Evolutionary conservation across 2,888 invertebrate genomes (phyloP).

Genomic region (Lasioglossum morio): DNA sequence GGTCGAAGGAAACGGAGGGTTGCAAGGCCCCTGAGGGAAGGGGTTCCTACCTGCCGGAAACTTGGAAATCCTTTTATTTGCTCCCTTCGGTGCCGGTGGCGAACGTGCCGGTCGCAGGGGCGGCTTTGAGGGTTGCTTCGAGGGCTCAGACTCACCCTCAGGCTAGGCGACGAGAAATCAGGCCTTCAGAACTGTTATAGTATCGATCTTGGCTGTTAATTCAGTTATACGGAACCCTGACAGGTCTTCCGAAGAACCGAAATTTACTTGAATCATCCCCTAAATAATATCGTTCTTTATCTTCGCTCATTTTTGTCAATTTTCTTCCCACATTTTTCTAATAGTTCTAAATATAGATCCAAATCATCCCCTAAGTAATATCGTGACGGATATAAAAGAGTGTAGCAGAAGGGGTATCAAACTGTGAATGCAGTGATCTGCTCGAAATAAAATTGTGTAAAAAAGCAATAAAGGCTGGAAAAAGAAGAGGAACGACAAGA

Average conservation of each 20-base stretch:
- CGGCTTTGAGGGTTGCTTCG: slow-evolving; percentile 10
- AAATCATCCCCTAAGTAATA: neutral
- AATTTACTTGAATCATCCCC: neutral
- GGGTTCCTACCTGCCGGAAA: slow-evolving; percentile 67
- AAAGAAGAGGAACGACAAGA: neutral
- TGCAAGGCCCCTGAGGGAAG: slow-evolving; percentile 40
- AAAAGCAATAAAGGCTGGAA: neutral
- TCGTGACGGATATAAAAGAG: neutral
- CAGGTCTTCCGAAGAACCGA: neutral
- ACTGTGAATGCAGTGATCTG: neutral
- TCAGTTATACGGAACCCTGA: neutral
- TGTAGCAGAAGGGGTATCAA: neutral
- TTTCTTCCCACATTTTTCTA: no score
- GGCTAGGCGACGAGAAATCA: slow-evolving; percentile 10
- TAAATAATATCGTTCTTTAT: neutral
- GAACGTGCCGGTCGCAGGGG: slow-evolving; percentile 44
- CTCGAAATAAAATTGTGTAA: slow-evolving; percentile 28
- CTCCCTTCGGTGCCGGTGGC: slow-evolving; percentile 44
- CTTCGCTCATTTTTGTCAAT: neutral
- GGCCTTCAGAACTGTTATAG: neutral
- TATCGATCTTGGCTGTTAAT: neutral
- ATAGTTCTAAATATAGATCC: neutral
- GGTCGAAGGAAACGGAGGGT: neutral
- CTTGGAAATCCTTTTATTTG: slow-evolving; percentile 74
- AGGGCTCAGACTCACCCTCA: slow-evolving; percentile 17